Evolutionary conservation across 1,140 invertebrate species (phyloP).

Genomic region (Antheraea mylitta): DNA sequence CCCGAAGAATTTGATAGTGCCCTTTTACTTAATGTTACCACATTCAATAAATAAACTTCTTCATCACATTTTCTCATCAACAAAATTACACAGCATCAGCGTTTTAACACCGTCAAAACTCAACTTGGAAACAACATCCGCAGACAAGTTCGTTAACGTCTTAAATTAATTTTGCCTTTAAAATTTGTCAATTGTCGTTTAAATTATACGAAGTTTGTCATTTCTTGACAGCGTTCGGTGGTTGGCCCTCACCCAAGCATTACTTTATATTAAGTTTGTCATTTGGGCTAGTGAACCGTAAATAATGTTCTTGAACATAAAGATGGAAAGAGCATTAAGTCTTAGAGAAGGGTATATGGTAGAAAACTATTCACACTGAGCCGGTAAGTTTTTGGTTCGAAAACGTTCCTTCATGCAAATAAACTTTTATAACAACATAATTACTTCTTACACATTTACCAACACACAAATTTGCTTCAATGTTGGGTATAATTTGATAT

Average conservation of each 20-base stretch:
- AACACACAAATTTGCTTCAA: no score
- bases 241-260: slow-evolving; percentile 38
- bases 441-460: no score
- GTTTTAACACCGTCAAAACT: slow-evolving; percentile 44
- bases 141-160: slow-evolving; percentile 48
- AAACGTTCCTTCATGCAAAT: no score
- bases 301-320: slow-evolving; percentile 6
- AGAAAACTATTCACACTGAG: no score
- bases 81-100: slow-evolving; percentile 39
- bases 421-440: no score
- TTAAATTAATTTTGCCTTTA: slow-evolving; percentile 53
- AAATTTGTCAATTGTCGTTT: slow-evolving; percentile 51
- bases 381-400: no score
- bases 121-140: slow-evolving; percentile 39
- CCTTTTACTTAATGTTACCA: no score
- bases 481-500: no score
- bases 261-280: slow-evolving; percentile 32
- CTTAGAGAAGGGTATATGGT: no score
- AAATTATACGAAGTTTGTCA: slow-evolving; percentile 51
- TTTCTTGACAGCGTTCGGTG: slow-evolving; percentile 37
- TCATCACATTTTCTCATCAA: neutral
- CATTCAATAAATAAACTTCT: neutral
- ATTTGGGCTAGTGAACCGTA: slow-evolving; percentile 10
- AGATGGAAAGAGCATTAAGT: no score
- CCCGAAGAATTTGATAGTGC: no score